Evolutionary conservation across 2,113 vertebrate genomes (phyloP).

Genomic region (Clinocottus analis): DNA sequence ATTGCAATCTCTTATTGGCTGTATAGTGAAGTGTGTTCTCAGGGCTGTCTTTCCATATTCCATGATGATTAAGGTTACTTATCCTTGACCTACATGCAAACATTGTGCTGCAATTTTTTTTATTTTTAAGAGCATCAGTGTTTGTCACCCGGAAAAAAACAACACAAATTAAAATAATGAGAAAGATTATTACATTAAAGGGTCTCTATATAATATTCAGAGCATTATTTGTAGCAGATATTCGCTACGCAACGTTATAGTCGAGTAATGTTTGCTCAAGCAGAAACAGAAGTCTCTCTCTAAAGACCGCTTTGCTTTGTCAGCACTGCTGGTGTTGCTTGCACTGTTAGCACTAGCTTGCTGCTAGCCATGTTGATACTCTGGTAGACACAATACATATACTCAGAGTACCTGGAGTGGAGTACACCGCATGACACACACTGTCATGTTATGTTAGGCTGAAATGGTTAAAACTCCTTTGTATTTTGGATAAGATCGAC

Average conservation of each 20-base stretch:
- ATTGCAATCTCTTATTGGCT: neutral
- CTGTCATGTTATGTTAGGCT: neutral
- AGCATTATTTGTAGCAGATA: too few relatives aligned
- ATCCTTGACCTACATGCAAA: neutral
- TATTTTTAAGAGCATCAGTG: neutral
- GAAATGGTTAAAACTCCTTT: neutral
- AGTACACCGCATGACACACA: neutral
- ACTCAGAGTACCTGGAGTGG: too few relatives aligned
- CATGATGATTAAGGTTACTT: neutral
- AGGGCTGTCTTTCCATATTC: neutral
- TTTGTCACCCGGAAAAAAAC: neutral
- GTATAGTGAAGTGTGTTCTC: neutral
- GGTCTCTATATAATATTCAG: too few relatives aligned
- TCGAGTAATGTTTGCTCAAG: too few relatives aligned
- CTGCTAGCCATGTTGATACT: too few relatives aligned
- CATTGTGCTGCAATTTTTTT: neutral
- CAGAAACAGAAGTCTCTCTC: too few relatives aligned
- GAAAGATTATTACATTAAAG: neutral
- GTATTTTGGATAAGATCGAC: neutral
- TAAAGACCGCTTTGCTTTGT: too few relatives aligned
- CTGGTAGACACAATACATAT: too few relatives aligned
- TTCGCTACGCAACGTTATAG: too few relatives aligned
- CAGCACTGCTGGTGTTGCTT: too few relatives aligned
- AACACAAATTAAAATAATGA: neutral
- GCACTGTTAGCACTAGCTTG: too few relatives aligned